These are phyloP conservation scores for Cantharis nigra DNA, from an alignment of 2,888 invertebrate genomes.

Conservation along the genomic window DNA sequence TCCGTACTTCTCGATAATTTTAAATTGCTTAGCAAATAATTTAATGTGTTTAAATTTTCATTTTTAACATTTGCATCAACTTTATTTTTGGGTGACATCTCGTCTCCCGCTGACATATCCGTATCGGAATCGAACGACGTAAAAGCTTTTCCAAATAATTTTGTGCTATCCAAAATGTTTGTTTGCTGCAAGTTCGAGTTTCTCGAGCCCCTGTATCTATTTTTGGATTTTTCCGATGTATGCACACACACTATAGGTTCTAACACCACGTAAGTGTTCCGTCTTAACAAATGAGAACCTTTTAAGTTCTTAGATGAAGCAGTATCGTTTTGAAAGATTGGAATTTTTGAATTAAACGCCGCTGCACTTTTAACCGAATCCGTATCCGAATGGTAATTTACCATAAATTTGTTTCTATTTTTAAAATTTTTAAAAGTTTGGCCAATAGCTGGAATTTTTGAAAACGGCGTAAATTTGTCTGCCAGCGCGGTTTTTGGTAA, in stretches of 20 bases:
- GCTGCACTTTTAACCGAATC: constrained; percentile 1
- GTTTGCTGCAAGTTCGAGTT: not conserved
- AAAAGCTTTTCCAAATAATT: not conserved
- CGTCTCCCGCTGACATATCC: constrained; percentile 5
- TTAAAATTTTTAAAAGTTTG: constrained; percentile 8
- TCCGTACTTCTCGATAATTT: constrained; percentile 22
- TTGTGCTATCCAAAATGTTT: not conserved
- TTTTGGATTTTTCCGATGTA: not conserved
- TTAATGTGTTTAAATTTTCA: constrained; percentile 5
- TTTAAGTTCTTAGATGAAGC: constrained; percentile 1
- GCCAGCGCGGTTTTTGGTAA: not conserved
- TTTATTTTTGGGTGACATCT: constrained; percentile 6
- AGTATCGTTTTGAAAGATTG: constrained; percentile 6
- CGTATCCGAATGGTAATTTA: constrained; percentile 21
- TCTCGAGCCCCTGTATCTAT: not conserved
- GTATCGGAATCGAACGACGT: constrained; percentile 9
- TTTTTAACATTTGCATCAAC: not conserved
- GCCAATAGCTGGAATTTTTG: constrained; percentile 25
- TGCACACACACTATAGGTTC: constrained; percentile 8
- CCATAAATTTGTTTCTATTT: constrained; percentile 5
- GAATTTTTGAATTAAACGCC: constrained; percentile 15
- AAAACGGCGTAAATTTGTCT: constrained; percentile 18
- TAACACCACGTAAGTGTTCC: constrained; percentile 22
- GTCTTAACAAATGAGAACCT: constrained; percentile 8
- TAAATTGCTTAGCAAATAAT: constrained; percentile 23